These are phyloP conservation scores for Tetropium fuscum DNA, from an alignment of 2,888 invertebrate genomes.

Conservation along the genomic window DNA sequence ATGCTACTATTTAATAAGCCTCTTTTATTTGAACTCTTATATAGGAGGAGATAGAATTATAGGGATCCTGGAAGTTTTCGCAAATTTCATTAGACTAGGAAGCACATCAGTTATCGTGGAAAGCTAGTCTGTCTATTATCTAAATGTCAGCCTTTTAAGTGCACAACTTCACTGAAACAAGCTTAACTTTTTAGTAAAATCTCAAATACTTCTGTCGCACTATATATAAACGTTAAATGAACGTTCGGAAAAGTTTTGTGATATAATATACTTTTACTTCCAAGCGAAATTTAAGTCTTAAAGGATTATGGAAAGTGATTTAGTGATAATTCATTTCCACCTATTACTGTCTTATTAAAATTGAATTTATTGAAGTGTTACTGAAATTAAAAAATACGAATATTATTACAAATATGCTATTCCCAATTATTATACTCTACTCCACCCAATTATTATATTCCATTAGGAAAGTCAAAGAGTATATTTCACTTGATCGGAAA, in stretches of 20 bases:
- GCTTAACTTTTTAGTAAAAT: conserved; percentile 9
- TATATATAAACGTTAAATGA: conserved; percentile 20
- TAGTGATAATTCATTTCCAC: not conserved
- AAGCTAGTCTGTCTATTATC: conserved; percentile 6
- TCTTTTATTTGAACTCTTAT: no score
- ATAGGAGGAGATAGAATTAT: no score
- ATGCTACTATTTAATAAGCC: no score
- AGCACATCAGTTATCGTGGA: not conserved
- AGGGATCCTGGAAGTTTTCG: no score
- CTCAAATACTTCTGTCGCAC: conserved; percentile 5
- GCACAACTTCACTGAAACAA: conserved; percentile 7
- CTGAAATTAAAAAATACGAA: no score
- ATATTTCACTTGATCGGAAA: no score
- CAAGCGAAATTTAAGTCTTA: not conserved
- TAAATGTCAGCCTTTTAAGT: conserved; percentile 10
- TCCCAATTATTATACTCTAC: no score
- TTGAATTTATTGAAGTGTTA: not conserved
- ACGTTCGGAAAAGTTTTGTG: conserved; percentile 19
- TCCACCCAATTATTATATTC: no score
- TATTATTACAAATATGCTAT: no score
- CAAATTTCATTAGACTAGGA: not conserved
- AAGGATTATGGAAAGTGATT: not conserved
- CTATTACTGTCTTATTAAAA: not conserved
- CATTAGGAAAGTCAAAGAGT: no score
- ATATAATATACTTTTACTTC: conserved; percentile 12